Evolutionary conservation across 2,888 invertebrate genomes (phyloP).

Genomic region (Xanthia togata): DNA sequence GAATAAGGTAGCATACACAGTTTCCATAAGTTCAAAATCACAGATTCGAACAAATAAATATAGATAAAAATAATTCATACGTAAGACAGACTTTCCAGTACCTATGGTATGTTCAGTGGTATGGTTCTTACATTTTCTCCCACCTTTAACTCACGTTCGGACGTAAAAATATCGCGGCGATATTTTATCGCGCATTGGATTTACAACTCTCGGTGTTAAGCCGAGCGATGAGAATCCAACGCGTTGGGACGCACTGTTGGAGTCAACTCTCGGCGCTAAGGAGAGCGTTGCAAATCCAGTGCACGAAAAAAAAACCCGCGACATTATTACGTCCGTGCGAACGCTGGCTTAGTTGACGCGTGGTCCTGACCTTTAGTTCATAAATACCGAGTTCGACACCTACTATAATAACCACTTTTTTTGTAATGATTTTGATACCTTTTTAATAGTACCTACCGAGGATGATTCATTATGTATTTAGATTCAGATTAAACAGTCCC

Average conservation of each 20-base stretch:
- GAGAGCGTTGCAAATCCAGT: no score
- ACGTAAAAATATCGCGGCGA: no score
- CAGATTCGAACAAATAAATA: neutral
- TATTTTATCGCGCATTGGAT: no score
- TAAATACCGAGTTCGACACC: slow-evolving; percentile 27
- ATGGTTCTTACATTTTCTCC: slow-evolving; percentile 12
- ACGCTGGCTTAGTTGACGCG: slow-evolving; percentile 38
- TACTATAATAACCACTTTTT: slow-evolving; percentile 18
- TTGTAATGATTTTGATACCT: slow-evolving; percentile 22
- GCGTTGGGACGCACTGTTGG: no score
- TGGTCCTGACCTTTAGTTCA: slow-evolving; percentile 52
- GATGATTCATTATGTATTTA: slow-evolving; percentile 31
- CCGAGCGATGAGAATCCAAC: no score
- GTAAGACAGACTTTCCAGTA: neutral
- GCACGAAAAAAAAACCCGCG: no score
- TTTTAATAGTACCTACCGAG: slow-evolving; percentile 3
- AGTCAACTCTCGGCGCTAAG: no score
- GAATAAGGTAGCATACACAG: neutral
- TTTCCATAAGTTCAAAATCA: slow-evolving; percentile 12
- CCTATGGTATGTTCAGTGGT: slow-evolving; percentile 9
- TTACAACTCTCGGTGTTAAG: no score
- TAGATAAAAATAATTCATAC: neutral
- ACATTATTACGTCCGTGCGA: no score
- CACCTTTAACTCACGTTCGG: slow-evolving; percentile 6
- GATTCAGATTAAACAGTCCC: slow-evolving; percentile 29